Percentiles rank a stretch among this genome's conserved stretches.
phyloP scores from a whole-genome alignment of 2,888 invertebrate species.

The Himalopsyche tibetana region DNA sequence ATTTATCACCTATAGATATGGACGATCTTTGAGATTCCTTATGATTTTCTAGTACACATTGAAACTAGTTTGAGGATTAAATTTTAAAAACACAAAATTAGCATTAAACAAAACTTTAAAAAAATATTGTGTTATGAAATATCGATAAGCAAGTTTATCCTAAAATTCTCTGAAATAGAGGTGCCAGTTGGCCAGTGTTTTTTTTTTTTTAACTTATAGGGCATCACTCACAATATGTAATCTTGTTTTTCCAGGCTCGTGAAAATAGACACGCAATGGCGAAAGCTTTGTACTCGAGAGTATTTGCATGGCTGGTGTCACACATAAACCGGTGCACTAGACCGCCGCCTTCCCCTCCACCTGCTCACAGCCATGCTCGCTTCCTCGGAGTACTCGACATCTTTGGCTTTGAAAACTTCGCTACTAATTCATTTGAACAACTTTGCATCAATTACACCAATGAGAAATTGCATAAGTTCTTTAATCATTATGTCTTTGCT shows the following conservation, averaged over 20 bases:
- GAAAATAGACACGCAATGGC: constrained; percentile 97
- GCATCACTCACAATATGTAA: too few species aligned
- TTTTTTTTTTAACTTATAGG: too few species aligned
- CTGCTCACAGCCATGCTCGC: constrained; percentile 83
- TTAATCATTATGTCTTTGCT: constrained; percentile 97
- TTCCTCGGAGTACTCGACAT: constrained; percentile 94
- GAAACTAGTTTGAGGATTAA: too few species aligned
- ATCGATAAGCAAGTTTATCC: too few species aligned
- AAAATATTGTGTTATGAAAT: too few species aligned
- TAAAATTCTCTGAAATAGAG: too few species aligned
- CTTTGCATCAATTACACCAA: constrained; percentile 96
- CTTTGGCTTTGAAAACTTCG: constrained; percentile 96
- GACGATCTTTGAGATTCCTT: too few species aligned
- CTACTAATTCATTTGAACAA: constrained; percentile 93
- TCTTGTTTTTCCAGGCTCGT: constrained; percentile 79
- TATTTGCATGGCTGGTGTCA: constrained; percentile 94
- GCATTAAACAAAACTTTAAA: too few species aligned
- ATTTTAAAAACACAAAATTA: too few species aligned
- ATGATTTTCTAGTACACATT: too few species aligned
- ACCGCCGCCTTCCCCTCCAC: constrained; percentile 92
- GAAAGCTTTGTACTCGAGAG: constrained; percentile 91
- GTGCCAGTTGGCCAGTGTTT: too few species aligned
- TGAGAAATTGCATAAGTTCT: constrained; percentile 96
- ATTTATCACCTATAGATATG: too few species aligned
- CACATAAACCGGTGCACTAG: constrained; percentile 95